Percentiles rank a stretch among this genome's conserved stretches.
phyloP scores from a whole-genome alignment of 37 sponge, comb jelly and placozoan genomes.

The Oscarella lobularis region DNA sequence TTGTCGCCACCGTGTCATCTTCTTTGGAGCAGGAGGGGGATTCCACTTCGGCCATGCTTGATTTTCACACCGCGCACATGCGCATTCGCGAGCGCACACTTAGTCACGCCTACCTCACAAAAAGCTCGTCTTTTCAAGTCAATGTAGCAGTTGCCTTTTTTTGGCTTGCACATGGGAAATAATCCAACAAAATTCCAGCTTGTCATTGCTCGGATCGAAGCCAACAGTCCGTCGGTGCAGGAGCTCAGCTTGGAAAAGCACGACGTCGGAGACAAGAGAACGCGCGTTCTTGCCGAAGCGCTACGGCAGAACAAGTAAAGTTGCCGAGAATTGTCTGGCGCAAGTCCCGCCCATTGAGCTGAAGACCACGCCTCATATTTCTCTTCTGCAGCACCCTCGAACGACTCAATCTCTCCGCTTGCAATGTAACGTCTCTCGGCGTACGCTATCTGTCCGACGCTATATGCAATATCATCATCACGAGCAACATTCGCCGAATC shows the following conservation, averaged over 20 bases:
- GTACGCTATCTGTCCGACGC: constrained; percentile 37
- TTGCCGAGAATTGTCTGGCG: neutral
- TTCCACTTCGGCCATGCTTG: too few relatives aligned
- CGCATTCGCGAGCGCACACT: too few relatives aligned
- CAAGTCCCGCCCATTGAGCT: neutral
- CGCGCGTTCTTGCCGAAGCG: constrained; percentile 34
- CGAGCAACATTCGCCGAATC: constrained; percentile 50
- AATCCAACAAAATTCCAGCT: constrained; percentile 12
- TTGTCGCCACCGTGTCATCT: too few relatives aligned
- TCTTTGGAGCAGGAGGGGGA: too few relatives aligned
- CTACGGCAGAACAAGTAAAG: constrained; percentile 53
- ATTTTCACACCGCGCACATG: too few relatives aligned
- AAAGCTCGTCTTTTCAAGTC: too few relatives aligned
- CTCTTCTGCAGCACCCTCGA: constrained; percentile 32
- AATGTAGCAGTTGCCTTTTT: too few relatives aligned
- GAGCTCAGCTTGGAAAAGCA: constrained; percentile 29
- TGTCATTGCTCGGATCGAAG: constrained; percentile 19
- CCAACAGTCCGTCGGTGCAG: constrained; percentile 21
- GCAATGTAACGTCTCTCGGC: constrained; percentile 20
- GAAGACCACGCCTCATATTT: neutral
- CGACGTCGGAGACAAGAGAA: constrained; percentile 31
- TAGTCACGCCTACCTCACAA: too few relatives aligned
- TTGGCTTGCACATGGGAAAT: constrained; percentile 40
- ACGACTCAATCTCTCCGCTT: constrained; percentile 31
- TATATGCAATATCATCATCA: constrained; percentile 35